Evolutionary conservation across 2,888 invertebrate genomes (phyloP).

Genomic region (Amphimallon solstitiale): DNA sequence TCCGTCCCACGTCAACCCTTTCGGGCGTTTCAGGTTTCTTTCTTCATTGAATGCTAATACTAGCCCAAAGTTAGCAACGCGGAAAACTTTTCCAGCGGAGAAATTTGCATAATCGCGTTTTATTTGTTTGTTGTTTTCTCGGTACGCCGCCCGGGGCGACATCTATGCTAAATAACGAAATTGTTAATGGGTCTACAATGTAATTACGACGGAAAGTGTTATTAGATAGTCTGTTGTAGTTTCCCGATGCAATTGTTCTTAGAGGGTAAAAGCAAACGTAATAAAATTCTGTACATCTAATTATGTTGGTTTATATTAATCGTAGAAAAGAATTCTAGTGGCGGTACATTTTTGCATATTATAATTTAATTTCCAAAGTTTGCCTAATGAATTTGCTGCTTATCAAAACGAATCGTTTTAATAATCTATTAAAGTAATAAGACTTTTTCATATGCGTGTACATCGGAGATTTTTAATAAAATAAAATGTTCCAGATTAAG

Average conservation of each 20-base stretch:
- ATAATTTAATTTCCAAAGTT: too few relatives aligned
- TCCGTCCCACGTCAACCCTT: conserved; percentile 9
- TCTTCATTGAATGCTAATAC: background rate
- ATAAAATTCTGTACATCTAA: too few relatives aligned
- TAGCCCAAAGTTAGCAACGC: conserved; percentile 7
- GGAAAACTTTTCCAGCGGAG: conserved; percentile 6
- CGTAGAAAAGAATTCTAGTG: too few relatives aligned
- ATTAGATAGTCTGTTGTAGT: background rate
- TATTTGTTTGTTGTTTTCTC: conserved; percentile 34
- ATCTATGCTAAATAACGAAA: conserved; percentile 31
- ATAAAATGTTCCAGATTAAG: too few relatives aligned
- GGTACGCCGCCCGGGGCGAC: conserved; percentile 11
- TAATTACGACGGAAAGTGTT: conserved; percentile 4
- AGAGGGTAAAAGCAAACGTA: too few relatives aligned
- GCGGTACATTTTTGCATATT: too few relatives aligned
- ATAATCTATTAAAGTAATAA: too few relatives aligned
- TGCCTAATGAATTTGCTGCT: too few relatives aligned
- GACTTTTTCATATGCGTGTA: too few relatives aligned
- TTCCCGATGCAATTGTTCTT: background rate
- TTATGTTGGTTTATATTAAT: too few relatives aligned
- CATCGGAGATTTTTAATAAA: too few relatives aligned
- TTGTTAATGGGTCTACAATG: conserved; percentile 29
- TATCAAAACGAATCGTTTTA: too few relatives aligned
- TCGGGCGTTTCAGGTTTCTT: background rate
- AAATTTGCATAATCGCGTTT: conserved; percentile 31